Percentiles rank a stretch among this genome's conserved stretches.
Evolutionary conservation across 2,888 invertebrate genomes (phyloP).

Genomic region (Harpalus rufipes): DNA sequence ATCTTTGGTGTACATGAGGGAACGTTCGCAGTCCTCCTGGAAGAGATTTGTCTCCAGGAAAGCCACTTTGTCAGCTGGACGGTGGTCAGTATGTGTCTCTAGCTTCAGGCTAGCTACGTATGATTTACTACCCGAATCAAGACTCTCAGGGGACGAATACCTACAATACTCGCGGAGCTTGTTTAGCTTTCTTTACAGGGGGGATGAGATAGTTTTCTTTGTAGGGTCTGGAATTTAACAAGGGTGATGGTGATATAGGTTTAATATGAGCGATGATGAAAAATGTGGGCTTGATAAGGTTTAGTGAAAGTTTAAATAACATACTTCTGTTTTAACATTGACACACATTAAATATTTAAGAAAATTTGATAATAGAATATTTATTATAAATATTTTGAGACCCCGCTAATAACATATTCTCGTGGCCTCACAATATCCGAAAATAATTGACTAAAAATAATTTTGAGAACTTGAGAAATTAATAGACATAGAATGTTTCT

Average conservation of each 20-base stretch:
- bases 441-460: too few species aligned
- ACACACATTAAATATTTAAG: too few species aligned
- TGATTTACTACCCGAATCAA: not conserved
- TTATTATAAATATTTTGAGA: too few species aligned
- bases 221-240: not conserved
- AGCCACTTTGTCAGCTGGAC: constrained; percentile 71
- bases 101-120: constrained; percentile 5
- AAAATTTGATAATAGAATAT: too few species aligned
- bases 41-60: constrained; percentile 71
- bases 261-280: too few species aligned
- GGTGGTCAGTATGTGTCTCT: constrained; percentile 60
- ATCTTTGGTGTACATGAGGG: constrained; percentile 10
- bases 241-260: not conserved
- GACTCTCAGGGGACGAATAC: not conserved
- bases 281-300: too few species aligned
- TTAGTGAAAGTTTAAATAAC: too few species aligned
- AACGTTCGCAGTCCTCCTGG: not conserved
- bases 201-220: not conserved
- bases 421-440: too few species aligned
- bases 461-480: too few species aligned
- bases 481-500: too few species aligned
- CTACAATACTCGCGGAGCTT: not conserved
- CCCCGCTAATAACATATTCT: too few species aligned
- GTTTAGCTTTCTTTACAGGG: not conserved
- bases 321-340: too few species aligned